A percentile compares a stretch with the other conserved stretches of the same genome.
Conservation (phyloP, 1,140 invertebrate species). For the Agrypnia vestita region DNA sequence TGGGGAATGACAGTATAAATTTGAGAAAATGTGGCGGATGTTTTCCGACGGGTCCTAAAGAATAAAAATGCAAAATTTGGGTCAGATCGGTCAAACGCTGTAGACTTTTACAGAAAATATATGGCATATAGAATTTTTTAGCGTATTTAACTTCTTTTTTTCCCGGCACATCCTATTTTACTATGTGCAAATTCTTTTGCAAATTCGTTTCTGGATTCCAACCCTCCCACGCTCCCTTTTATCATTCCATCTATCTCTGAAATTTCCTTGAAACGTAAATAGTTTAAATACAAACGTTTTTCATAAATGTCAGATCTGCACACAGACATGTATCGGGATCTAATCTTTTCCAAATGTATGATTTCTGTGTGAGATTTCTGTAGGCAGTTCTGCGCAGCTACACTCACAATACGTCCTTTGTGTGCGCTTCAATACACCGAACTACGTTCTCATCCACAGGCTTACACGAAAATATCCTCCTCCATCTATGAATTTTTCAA, state of each 20-base stretch:
- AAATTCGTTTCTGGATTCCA: no score
- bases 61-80: no score
- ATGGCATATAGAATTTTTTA: no score
- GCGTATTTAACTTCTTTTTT: no score
- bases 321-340: conserved; percentile 21
- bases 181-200: no score
- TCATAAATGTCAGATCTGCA: conserved; percentile 32
- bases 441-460: conserved; percentile 1
- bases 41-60: no score
- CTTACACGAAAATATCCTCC: neutral
- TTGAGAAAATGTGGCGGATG: no score
- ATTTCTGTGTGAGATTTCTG: conserved; percentile 40
- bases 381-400: conserved; percentile 16
- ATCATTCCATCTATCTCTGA: conserved; percentile 6
- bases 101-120: no score
- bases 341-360: conserved; percentile 44
- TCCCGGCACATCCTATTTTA: no score
- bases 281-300: conserved; percentile 18
- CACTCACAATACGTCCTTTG: conserved; percentile 37
- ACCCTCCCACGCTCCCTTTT: neutral
- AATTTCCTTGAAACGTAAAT: conserved; percentile 27
- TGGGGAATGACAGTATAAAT: no score
- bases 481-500: neutral
- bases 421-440: conserved; percentile 29
- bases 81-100: no score